Evolutionary conservation across 2,797 vertebrate species (phyloP).

Genomic region (Clarias pachynema): DNA sequence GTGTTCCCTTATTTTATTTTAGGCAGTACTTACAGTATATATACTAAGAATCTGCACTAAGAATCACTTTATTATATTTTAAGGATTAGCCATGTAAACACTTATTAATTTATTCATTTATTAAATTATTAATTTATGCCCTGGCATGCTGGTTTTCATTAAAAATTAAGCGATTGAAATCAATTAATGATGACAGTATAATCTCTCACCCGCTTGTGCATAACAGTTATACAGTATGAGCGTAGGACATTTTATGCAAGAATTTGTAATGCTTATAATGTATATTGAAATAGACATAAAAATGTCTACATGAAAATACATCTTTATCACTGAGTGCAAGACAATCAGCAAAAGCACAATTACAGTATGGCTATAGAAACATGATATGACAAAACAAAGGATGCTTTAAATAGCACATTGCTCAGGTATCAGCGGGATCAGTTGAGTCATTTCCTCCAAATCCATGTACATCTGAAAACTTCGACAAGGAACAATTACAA

Average conservation of each 20-base stretch:
- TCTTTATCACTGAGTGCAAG: not conserved
- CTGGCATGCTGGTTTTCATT: not conserved
- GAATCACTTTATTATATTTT: not conserved
- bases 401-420: not conserved
- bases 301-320: not conserved
- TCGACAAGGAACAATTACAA: not conserved
- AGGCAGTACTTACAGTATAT: too few relatives aligned
- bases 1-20: too few relatives aligned
- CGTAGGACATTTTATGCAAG: not conserved
- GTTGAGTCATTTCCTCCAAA: not conserved
- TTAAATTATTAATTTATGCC: not conserved
- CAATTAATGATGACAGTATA: not conserved
- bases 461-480: not conserved
- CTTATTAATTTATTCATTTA: not conserved
- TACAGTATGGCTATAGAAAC: not conserved
- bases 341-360: not conserved
- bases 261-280: not conserved
- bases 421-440: not conserved
- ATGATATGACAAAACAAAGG: not conserved
- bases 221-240: not conserved
- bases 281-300: not conserved
- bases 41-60: not conserved
- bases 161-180: not conserved
- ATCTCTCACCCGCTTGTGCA: not conserved
- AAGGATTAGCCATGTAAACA: not conserved